Percentiles rank a stretch among this genome's conserved stretches.
Evolutionary conservation across 2,888 invertebrate species (phyloP).

Genomic region (Phengaris arion): DNA sequence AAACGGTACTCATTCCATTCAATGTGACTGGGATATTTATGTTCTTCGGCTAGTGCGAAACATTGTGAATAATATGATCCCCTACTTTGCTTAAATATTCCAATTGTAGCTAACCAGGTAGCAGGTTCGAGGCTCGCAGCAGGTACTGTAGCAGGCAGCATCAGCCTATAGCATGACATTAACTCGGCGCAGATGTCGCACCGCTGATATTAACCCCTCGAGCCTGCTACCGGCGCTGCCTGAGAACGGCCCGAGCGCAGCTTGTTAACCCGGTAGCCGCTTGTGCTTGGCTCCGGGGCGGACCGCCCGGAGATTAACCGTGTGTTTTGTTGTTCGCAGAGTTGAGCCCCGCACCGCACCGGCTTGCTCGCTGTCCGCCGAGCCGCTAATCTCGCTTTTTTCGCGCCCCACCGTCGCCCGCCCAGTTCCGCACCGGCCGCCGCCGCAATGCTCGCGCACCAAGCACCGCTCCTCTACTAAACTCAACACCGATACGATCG

Average conservation of each 20-base stretch:
- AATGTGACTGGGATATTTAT: neutral
- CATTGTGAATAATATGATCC: slow-evolving; percentile 6
- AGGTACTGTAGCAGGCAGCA: slow-evolving; percentile 50
- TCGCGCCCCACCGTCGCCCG: slow-evolving; percentile 74
- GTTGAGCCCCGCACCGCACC: slow-evolving; percentile 78
- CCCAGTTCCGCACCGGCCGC: slow-evolving; percentile 69
- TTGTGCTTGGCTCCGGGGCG: slow-evolving; percentile 77
- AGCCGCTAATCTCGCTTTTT: slow-evolving; percentile 79
- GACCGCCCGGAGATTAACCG: slow-evolving; percentile 74
- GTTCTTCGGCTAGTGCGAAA: neutral
- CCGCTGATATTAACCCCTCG: slow-evolving; percentile 47
- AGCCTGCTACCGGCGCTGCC: slow-evolving; percentile 51
- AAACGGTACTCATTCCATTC: neutral
- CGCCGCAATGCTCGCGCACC: slow-evolving; percentile 75
- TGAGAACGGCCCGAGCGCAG: slow-evolving; percentile 61
- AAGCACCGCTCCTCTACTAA: slow-evolving; percentile 76
- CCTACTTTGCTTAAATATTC: slow-evolving; percentile 22
- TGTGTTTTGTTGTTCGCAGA: slow-evolving; percentile 81
- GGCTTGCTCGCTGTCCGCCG: slow-evolving; percentile 78
- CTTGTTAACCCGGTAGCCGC: slow-evolving; percentile 79
- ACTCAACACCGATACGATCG: slow-evolving; percentile 77
- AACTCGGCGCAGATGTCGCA: slow-evolving; percentile 5
- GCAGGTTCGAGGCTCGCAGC: slow-evolving; percentile 53
- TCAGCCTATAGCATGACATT: slow-evolving; percentile 43
- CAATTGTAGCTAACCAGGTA: slow-evolving; percentile 44